Evolutionary conservation across 2,888 invertebrate genomes (phyloP), one percentile per base, ranked within the genome.

Genomic region (Lasioglossum marginatum): DNA sequence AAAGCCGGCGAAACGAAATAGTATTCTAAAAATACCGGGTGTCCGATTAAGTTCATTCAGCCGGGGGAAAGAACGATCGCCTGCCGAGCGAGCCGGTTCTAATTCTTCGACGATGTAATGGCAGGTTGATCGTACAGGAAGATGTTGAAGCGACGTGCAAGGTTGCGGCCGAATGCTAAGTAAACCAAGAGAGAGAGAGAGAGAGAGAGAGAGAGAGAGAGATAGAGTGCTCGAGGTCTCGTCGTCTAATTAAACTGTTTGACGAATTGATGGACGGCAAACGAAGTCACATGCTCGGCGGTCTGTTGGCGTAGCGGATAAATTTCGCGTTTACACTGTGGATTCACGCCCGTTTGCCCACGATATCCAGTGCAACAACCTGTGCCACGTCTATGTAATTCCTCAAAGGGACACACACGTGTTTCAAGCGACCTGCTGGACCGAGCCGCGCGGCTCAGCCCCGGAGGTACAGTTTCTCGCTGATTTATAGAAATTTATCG

Each of bases 161-260:
- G 63, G 63, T 63, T 63, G 63, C 16, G 31, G 63, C 31, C 63
- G 31, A 63, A 63, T 63, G 63, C 63, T 31, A 63, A 63, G 57
- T 57, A 57, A 57, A 57, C 57, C 57, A 10, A 52, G 10, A 57
- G 57, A 57, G 23, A 57, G 52, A 52, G 8, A 23, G 23, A 52
- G 48, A n/a, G 6, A 48, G 5, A 52, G 52, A 23, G 23, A 52
- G 23, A n/a, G 23, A 57, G n/a, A 27, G 63, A 16, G 63, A 31
- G 14, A 60, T 1, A 27, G 2, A 31, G 16, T 19, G 63, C 31
- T 31, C 81, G 79, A 82, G 86, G 82, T 31, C 76, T 88, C 83
- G 34, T 34, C 63, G 74, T 80, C 92, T 92, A 92, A 93, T 93
- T 93, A 93, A 93, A 92, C 91, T 91, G 92, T 93, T 93, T 90